Evolutionary conservation across 2,113 vertebrate genomes (phyloP), one percentile per base, ranked within the genome.

Genomic region (Tyrannus savana): DNA sequence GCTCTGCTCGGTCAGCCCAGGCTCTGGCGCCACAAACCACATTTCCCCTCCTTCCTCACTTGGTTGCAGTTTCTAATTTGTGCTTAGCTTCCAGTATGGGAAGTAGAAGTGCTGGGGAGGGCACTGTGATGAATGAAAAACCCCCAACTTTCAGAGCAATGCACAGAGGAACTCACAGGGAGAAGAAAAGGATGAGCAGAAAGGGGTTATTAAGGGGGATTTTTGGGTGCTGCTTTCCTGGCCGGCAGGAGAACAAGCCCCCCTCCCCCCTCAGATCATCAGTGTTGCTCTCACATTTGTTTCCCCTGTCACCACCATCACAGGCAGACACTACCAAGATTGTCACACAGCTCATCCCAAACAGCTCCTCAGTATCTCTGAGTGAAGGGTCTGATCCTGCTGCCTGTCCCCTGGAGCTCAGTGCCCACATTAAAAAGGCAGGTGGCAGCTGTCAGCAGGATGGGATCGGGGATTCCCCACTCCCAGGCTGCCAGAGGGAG

Each of bases 261-360:
- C 23, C 23, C 35, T 37, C 35, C 67, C 0, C 0, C 19, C 21
- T 84, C 1, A 0, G n/a, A 17, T 33, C 39, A 69, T 33, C 42
- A 42, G 44, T 3, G 5, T 31, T 60, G 53, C 53, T 53, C n/a
- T 53, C 49, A 37, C 21, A 5, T 82, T 64, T 47, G 23, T 35
- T 89, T 62, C 41, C 11, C 39, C 64, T 39, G 37, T 46, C 24
- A 7, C 58, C 42, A 79, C 3, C 22, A 9, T 17, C 50, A 31
- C 52, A 63, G 89, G 22, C 66, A 68, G 62, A 30, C 31, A 24
- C 44, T 2, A 4, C 52, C 2, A 1, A 47, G 69, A n/a, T 0
- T 18, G 33, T 58, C 66, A 47, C 69, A 14, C 30, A 10, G 33
- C 67, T 80, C 59, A 55, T 25, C 66, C 53, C 69, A 37, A 87